These are phyloP conservation scores for Barbus barbus DNA, from an alignment of 2,113 vertebrate genomes.

Conservation along the genomic window DNA sequence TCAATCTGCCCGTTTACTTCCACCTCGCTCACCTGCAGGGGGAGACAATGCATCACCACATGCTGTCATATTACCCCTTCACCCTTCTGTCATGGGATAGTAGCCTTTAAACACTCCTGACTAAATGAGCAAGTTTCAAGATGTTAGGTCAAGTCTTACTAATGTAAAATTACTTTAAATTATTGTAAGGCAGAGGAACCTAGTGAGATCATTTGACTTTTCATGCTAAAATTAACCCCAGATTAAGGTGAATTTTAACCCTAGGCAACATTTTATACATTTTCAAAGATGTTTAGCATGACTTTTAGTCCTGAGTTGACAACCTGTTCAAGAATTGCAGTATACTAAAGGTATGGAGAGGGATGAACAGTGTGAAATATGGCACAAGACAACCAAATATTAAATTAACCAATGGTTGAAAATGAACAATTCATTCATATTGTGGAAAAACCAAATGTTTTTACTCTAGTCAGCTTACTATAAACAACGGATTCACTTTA, in stretches of 20 bases:
- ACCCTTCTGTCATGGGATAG: not conserved
- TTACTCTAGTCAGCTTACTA: no score
- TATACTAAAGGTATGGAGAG: not conserved
- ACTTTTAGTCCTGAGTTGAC: not conserved
- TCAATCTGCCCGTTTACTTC: conserved; percentile 98
- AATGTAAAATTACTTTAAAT: not conserved
- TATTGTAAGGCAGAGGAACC: not conserved
- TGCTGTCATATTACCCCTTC: not conserved
- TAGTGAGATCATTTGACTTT: not conserved
- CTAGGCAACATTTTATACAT: not conserved
- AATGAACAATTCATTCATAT: no score
- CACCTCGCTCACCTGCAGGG: conserved; percentile 93
- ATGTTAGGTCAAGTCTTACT: not conserved
- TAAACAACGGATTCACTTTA: no score
- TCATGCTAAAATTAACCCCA: not conserved
- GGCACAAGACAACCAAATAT: no score
- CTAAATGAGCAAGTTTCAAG: not conserved
- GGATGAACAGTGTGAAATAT: no score
- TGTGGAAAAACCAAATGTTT: no score
- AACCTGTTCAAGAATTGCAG: not conserved
- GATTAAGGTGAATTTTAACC: not conserved
- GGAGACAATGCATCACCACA: conserved; percentile 32
- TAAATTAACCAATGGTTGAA: no score
- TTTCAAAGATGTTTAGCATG: not conserved
- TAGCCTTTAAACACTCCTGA: not conserved